phyloP scores from a whole-genome alignment of 2,888 invertebrate genomes.

The Nephrotoma flavescens region DNA sequence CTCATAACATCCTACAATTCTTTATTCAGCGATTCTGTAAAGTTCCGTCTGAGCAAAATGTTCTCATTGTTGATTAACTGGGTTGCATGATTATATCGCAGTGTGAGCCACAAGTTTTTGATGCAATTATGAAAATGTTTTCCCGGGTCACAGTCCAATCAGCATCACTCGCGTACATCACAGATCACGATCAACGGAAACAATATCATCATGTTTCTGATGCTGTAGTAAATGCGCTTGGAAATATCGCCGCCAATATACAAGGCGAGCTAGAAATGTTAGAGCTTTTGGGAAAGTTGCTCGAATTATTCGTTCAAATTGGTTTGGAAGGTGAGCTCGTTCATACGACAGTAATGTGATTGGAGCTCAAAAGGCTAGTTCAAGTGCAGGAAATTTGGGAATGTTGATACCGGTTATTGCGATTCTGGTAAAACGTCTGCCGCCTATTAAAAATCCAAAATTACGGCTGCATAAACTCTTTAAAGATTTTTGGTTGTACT shows the following conservation, averaged over 20 bases:
- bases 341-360: slow-evolving; percentile 79
- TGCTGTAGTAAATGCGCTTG: slow-evolving; percentile 91
- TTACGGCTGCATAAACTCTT: slow-evolving; percentile 91
- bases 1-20: slow-evolving; percentile 89
- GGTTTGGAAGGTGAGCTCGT: slow-evolving; percentile 92
- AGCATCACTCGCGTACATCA: slow-evolving; percentile 59
- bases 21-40: slow-evolving; percentile 92
- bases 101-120: slow-evolving; percentile 70
- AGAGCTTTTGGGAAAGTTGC: slow-evolving; percentile 71
- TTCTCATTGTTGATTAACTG: slow-evolving; percentile 89
- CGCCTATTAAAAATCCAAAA: slow-evolving; percentile 80
- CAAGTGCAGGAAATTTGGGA: slow-evolving; percentile 93
- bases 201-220: slow-evolving; percentile 70
- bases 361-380: slow-evolving; percentile 67
- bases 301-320: slow-evolving; percentile 95
- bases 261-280: slow-evolving; percentile 73
- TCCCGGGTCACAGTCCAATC: slow-evolving; percentile 89
- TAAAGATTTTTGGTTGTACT: slow-evolving; percentile 97
- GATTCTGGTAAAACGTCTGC: slow-evolving; percentile 65
- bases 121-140: slow-evolving; percentile 97
- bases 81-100: slow-evolving; percentile 96
- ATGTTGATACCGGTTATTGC: slow-evolving; percentile 97
- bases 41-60: slow-evolving; percentile 82
- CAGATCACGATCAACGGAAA: slow-evolving; percentile 41
- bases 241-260: slow-evolving; percentile 89